Base-by-base conservation (phyloP, 2,888 invertebrate genomes). In the Phaonia tiefii region DNA sequence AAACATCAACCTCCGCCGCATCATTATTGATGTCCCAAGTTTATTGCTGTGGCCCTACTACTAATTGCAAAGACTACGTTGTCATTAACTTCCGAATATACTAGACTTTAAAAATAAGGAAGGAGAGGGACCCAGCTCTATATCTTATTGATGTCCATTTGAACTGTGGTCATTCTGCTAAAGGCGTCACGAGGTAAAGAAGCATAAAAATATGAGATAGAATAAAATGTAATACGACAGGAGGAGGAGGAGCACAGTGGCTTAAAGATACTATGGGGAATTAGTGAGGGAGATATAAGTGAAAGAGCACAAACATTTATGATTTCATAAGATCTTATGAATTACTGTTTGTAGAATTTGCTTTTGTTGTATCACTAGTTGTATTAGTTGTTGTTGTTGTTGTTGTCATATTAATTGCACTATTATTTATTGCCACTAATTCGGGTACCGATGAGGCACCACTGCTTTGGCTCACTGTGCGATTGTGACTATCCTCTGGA, bases 381-480 rank as follows among this genome's bases (percentile, higher is more conserved):
- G 65, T 70, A 31, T 3, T 8, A 8, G 3, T 31, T 56, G 26
- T 77, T 54, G 65, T 75, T 67, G 69, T 71, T 58, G 42, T 67
- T 67, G 85, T 85, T 84, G n/a, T n/a, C n/a, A n/a, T n/a, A 85
- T 87, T 78, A 81, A 81, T 81, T 81, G 81, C 81, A 81, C 77
- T 81, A 78, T 73, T 80, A 81, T 42, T 63, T 54, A 84, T 83
- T 65, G 88, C 85, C 70, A 88, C 88, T 81, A 87, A 82, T 67
- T 89, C 89, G 22, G 89, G 86, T 71, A 85, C 87, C 37, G 85
- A 86, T 1, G 89, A 89, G 44, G 87, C 87, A 58, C 80, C 89
- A 84, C 91, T 91, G 84, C 91, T 92, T 86, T 94, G 94, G 88
- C 94, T 94, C 76, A 93, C 93, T 42, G 93, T 94, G 79, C 94